phyloP scores from a whole-genome alignment of 2,888 invertebrate genomes.

The Neoscelio sp. region DNA sequence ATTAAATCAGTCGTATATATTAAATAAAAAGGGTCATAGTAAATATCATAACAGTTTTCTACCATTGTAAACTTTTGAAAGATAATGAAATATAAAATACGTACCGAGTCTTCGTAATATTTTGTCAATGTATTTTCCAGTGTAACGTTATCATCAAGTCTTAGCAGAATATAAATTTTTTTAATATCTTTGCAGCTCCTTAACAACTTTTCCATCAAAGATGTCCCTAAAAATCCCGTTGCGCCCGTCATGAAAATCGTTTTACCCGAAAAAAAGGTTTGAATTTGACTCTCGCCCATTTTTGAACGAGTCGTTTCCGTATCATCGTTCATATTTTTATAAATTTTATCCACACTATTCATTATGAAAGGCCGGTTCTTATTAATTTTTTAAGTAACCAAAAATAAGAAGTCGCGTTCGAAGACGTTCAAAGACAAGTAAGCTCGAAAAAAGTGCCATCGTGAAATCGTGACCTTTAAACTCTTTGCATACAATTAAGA shows the following conservation, averaged over 20 bases:
- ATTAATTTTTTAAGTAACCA: background rate
- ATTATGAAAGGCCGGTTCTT: slow-evolving; percentile 6
- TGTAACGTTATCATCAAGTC: slow-evolving; percentile 44
- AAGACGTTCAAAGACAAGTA: slow-evolving; percentile 26
- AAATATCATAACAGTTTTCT: too few relatives aligned
- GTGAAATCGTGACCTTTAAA: slow-evolving; percentile 56
- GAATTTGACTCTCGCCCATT: slow-evolving; percentile 69
- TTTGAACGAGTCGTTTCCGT: slow-evolving; percentile 41
- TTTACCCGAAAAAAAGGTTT: slow-evolving; percentile 72
- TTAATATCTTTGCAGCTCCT: slow-evolving; percentile 70
- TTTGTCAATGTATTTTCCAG: slow-evolving; percentile 63
- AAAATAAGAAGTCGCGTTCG: slow-evolving; percentile 12
- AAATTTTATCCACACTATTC: slow-evolving; percentile 70
- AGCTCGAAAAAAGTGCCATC: slow-evolving; percentile 33
- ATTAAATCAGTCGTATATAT: too few relatives aligned
- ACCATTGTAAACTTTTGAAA: too few relatives aligned
- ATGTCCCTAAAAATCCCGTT: slow-evolving; percentile 74
- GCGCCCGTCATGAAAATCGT: slow-evolving; percentile 73
- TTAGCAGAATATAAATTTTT: slow-evolving; percentile 71
- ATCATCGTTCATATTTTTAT: slow-evolving; percentile 69
- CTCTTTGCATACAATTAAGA: slow-evolving; percentile 48
- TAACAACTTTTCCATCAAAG: slow-evolving; percentile 74
- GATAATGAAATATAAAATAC: slow-evolving; percentile 35
- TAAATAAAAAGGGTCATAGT: background rate
- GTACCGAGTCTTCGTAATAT: slow-evolving; percentile 69